Percentiles rank a stretch among this genome's conserved stretches.
These are phyloP conservation scores for Aphaenogaster floridana DNA, from an alignment of 1,140 invertebrate species.

Conservation along the genomic window DNA sequence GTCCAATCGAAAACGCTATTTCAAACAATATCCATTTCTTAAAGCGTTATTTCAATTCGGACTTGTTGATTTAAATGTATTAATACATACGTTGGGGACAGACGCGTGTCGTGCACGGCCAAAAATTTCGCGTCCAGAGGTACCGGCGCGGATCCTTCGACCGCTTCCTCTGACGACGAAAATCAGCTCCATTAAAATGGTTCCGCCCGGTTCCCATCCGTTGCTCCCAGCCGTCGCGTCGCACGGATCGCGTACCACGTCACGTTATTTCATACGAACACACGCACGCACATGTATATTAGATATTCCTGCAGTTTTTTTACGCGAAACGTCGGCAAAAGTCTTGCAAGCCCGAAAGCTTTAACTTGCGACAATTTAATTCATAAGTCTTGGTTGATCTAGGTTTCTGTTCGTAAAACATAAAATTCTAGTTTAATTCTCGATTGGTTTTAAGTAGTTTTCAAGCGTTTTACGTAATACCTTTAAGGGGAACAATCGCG, in stretches of 20 bases:
- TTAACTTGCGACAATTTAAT: neutral
- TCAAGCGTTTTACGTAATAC: neutral
- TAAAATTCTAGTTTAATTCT: neutral
- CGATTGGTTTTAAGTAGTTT: neutral
- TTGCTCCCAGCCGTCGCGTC: conserved; percentile 83
- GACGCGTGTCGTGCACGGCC: neutral
- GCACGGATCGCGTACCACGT: conserved; percentile 81
- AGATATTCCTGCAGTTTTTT: neutral
- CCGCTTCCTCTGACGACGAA: conserved; percentile 72
- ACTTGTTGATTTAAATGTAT: neutral
- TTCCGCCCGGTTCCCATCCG: conserved; percentile 81
- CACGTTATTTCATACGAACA: conserved; percentile 65
- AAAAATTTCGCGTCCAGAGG: neutral
- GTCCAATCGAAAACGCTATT: neutral
- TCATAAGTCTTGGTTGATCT: neutral
- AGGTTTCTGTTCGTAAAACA: neutral
- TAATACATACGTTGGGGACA: too few relatives aligned
- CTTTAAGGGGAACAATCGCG: neutral
- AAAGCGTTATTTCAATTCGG: neutral
- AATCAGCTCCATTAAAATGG: conserved; percentile 79
- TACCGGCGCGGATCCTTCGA: conserved; percentile 40
- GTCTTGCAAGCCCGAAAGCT: neutral
- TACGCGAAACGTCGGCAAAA: neutral
- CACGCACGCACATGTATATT: conserved; percentile 24
- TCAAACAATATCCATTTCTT: neutral